Evolutionary conservation across 2,113 vertebrate genomes (phyloP), one percentile per base, ranked within the genome.

Genomic region (Chionis minor): DNA sequence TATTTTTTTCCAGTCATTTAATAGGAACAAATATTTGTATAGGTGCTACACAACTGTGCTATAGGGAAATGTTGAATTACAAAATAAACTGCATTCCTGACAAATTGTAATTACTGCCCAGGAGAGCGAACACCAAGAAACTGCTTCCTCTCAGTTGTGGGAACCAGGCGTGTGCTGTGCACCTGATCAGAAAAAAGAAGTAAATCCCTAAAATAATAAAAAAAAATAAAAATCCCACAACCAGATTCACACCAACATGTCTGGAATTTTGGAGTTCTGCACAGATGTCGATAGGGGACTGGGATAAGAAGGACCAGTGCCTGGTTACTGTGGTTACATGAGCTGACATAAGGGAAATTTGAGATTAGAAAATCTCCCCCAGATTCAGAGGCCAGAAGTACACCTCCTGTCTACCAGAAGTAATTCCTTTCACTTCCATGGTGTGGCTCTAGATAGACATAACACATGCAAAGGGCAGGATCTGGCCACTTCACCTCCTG

Each of bases 101-200:
- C 59, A 97, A 97, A 98, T 97, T 97, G 95, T 98, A 97, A 98
- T 98, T 98, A 96, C 95, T 97, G 87, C 96, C 97, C 96, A 96
- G 73, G 97, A 98, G 96, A 98, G 75, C 35, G 84, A 97, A 91
- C 65, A 94, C 65, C 61, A 86, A 96, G 94, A 93, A 96, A 85
- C 91, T 93, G 85, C 93, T 97, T 98, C 96, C 82, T 92, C 67
- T 96, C 78, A 5, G 55, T 92, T 97, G 72, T 96, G 96, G 92
- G 92, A 98, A 97, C 81, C 84, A 65, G 88, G 62, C 62, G 4
- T 95, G 86, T 70, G 77, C 85, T 94, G 62, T 83, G 63, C 69
- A 97, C 81, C 94, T 97, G 94, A 97, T 74, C 54, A 82, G 73
- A 81, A 97, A 85, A 66, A 59, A 75, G 52, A 55, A 92, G 81